Evolutionary conservation across 1,140 invertebrate species (phyloP), one percentile per base, ranked within the genome.

Genomic region (Dryas iulia): DNA sequence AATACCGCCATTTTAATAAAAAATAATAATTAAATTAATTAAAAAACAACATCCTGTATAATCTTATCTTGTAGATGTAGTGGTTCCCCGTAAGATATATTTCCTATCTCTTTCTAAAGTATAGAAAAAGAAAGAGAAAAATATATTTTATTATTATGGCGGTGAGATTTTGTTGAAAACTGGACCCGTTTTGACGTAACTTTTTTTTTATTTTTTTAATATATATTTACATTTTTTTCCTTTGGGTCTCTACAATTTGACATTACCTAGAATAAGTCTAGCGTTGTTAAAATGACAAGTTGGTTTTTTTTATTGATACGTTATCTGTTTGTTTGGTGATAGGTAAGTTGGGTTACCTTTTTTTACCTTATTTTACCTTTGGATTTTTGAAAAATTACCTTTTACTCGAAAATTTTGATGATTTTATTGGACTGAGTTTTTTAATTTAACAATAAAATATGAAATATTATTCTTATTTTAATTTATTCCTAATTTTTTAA

Each of bases 201-300:
- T 76, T 68, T 74, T 76, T 71, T 73, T 69, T 77, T n/a, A n/a
- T n/a, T 76, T 76, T 72, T 80, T 74, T 74, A 70, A 70, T 71
- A 64, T 72, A n/a, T 71, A 67, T 71, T 72, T 73, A 74, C 67
- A 73, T 73, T 72, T 69, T 74, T 61, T 72, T 60, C 35, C 31
- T 62, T 23, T 23, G 68, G 76, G 69, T 67, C 72, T 74, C 72
- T 72, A 77, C 85, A 85, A 90, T 90, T 90, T 90, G 88, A 88
- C 86, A 88, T 91, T 91, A 89, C 88, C 88, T 91, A 91, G 88
- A 87, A 56, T 47, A 61, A 75, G 62, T 89, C 88, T 90, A 90
- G 88, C 64, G 88, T 91, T 87, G 78, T 79, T 85, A 89, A 91
- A 89, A 89, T 91, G 87, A 87, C 89, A 91, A 91, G 83, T 91